A percentile compares a stretch with the other conserved stretches of the same genome.
Evolutionary conservation across 2,797 vertebrate genomes (phyloP).

Genomic region (Rallus crepitans): DNA sequence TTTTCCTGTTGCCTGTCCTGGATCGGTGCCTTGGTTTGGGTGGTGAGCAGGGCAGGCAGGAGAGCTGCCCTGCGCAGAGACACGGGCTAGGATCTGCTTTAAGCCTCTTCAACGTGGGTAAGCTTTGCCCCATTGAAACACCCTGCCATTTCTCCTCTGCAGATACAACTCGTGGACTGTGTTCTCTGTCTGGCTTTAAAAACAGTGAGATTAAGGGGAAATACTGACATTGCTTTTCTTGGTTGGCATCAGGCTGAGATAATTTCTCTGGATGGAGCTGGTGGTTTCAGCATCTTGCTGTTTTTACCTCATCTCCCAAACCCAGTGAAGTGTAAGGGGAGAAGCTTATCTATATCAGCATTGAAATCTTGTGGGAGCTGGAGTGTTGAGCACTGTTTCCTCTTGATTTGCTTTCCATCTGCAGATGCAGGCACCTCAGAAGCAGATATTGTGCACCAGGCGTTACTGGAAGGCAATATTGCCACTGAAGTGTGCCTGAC

Average conservation of each 20-base stretch:
- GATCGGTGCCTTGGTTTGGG: not conserved
- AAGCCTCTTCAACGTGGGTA: accelerated
- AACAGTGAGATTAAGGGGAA: not conserved
- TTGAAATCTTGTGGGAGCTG: not conserved
- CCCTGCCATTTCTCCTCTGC: not conserved
- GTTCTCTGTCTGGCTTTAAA: not conserved
- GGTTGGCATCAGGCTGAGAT: not conserved
- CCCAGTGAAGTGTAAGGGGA: not conserved
- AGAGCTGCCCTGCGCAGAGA: not conserved
- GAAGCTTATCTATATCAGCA: not conserved
- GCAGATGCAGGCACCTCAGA: constrained; percentile 88
- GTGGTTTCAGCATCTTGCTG: not conserved
- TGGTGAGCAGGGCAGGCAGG: not conserved
- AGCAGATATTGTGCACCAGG: constrained; percentile 92
- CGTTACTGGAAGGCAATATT: constrained; percentile 92
- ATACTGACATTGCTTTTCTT: not conserved
- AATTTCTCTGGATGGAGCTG: not conserved
- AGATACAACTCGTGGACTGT: not conserved
- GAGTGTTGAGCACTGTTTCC: not conserved
- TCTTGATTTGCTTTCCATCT: not conserved
- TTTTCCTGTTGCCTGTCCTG: not conserved
- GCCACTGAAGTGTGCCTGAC: constrained; percentile 91
- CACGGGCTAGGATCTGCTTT: not conserved
- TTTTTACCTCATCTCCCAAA: not conserved
- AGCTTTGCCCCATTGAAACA: not conserved